phyloP scores from a whole-genome alignment of 1,140 invertebrate species.

The Euura lappo region DNA sequence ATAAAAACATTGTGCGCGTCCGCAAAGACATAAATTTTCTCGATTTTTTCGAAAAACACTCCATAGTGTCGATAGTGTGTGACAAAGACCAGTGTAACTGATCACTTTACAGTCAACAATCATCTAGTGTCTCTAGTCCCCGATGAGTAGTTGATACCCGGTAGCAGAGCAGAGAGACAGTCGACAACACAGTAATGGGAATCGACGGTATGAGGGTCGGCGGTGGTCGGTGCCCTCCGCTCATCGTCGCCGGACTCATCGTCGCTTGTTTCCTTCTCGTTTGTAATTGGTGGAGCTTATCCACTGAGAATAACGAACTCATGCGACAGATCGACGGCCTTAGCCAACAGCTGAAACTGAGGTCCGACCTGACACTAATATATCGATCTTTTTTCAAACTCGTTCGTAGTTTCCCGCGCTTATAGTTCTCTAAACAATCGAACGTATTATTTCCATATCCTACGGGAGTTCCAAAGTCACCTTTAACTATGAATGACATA shows the following conservation, averaged over 20 bases:
- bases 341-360: constrained; percentile 58
- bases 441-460: neutral
- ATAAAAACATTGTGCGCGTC: too few species aligned
- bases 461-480: neutral
- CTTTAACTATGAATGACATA: neutral
- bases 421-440: too few species aligned
- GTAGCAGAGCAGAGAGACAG: too few species aligned
- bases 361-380: constrained; percentile 37
- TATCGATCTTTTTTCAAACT: constrained; percentile 12
- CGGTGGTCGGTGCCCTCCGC: constrained; percentile 59
- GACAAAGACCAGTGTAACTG: too few species aligned
- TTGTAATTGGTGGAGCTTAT: constrained; percentile 61
- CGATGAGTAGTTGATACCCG: too few species aligned
- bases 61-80: too few species aligned
- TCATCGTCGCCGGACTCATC: constrained; percentile 54
- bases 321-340: constrained; percentile 58
- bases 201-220: constrained; percentile 61
- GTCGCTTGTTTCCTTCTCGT: constrained; percentile 56
- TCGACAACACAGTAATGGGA: constrained; percentile 46
- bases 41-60: too few species aligned
- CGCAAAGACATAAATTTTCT: too few species aligned
- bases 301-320: constrained; percentile 59
- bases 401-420: too few species aligned
- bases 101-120: too few species aligned
- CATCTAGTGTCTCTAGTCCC: too few species aligned